Base-by-base conservation (phyloP, 2,888 invertebrate genomes). In the Melangyna quadrimaculata region DNA sequence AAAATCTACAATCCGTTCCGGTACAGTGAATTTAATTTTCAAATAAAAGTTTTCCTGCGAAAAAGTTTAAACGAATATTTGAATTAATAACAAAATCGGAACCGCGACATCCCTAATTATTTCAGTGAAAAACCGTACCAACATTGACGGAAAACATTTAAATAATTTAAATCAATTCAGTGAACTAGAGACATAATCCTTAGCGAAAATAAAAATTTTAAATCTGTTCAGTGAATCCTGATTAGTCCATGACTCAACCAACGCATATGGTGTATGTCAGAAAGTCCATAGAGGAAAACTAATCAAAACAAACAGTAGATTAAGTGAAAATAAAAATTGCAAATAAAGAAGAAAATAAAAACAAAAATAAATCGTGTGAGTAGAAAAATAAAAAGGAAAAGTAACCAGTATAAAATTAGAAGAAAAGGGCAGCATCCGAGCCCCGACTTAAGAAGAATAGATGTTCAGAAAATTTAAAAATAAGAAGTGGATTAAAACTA, bases 211-310 rank as follows among this genome's bases (percentile, higher is more conserved):
- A 48, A 48, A 48, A 22, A 48, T 48, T 12, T 12, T 12, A 48
- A 48, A 48, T 22, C 48, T 48, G 48, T 22, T 48, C 22, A 48
- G 48, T 48, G 22, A 48, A 48, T 35, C 35, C 12, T 35, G 35
- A 35, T 35, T 35, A 35, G 35, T 35, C 35, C 35, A 48, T 48
- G 22, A 48, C 22, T 48, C 22, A 48, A 48, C 48, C 48, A 48
- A 48, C 48, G 22, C 48, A 48, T 48, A 22, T 48, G 48, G 48
- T 48, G 48, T 10, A 48, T 48, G 48, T 48, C 48, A 48, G 48
- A 48, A 48, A 48, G 48, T 22, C 48, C 48, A 48, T 22, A 48
- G 48, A 48, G 48, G 48, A 48, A 48, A 48, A 48, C 48, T 48
- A 48, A 48, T 48, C 48, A n/a, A 40, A 40, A n/a, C n/a, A 40